phyloP scores from a whole-genome alignment of 2,888 invertebrate genomes.

The Ariolimax columbianus region DNA sequence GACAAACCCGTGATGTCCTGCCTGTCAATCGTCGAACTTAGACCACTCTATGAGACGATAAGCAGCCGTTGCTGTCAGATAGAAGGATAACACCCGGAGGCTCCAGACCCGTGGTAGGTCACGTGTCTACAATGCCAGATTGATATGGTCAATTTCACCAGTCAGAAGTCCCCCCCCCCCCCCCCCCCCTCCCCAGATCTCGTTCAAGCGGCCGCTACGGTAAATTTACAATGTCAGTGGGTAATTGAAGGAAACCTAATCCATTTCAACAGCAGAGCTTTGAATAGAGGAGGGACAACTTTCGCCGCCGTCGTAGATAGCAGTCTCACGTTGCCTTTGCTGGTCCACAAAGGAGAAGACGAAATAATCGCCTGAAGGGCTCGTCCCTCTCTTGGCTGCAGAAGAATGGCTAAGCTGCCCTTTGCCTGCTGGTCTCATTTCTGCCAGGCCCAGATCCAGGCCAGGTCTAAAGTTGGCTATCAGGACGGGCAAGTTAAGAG shows the following conservation, averaged over 20 bases:
- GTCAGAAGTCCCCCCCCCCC: neutral
- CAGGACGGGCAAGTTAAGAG: neutral
- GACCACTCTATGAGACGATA: conserved; percentile 19
- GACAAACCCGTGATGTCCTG: neutral
- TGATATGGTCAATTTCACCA: conserved; percentile 42
- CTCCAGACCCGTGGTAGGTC: neutral
- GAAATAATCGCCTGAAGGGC: conserved; percentile 8
- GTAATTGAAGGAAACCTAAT: conserved; percentile 32
- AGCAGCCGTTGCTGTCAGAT: neutral
- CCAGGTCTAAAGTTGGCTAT: neutral
- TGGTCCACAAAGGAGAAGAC: neutral
- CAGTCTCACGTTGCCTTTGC: neutral
- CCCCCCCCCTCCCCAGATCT: too few species aligned
- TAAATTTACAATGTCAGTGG: conserved; percentile 26
- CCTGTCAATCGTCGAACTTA: neutral
- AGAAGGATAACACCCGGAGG: conserved; percentile 28
- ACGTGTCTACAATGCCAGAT: conserved; percentile 26
- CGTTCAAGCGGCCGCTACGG: neutral
- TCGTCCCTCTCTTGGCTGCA: neutral
- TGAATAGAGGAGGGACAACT: neutral
- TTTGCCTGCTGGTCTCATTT: conserved; percentile 14
- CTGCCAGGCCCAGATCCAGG: neutral
- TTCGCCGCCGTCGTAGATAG: neutral
- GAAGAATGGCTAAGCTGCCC: neutral
- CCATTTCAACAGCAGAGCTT: neutral